Conservation (phyloP, 2,113 vertebrate genomes). For the Thymallus thymallus region DNA sequence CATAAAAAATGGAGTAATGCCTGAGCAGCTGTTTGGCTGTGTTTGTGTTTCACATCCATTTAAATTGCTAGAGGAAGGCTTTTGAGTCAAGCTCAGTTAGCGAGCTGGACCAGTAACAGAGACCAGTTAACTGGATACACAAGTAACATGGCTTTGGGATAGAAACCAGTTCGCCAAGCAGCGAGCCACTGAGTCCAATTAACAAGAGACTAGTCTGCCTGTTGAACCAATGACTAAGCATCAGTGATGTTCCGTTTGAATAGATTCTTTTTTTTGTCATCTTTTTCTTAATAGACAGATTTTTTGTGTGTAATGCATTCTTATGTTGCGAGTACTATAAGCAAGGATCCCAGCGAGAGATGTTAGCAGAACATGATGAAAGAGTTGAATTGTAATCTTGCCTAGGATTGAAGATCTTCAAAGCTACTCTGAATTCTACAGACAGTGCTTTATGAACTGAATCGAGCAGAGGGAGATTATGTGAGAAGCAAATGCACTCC, state of each 20-base stretch:
- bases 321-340: neutral
- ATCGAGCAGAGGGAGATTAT: neutral
- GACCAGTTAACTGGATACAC: constrained; percentile 3
- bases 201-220: neutral
- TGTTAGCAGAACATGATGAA: constrained; percentile 4
- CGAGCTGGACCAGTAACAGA: constrained; percentile 8
- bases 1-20: neutral
- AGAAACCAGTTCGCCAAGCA: neutral
- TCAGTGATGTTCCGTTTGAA: neutral
- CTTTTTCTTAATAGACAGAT: too few species aligned
- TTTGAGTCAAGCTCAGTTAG: constrained; percentile 1
- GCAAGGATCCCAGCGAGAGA: too few species aligned
- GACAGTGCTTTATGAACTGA: neutral
- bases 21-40: neutral
- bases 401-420: constrained; percentile 13
- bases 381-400: constrained; percentile 15
- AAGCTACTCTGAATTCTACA: neutral
- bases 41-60: constrained; percentile 12
- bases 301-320: neutral
- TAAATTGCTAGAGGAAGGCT: neutral
- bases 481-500: neutral
- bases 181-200: neutral
- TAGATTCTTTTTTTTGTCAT: neutral
- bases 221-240: neutral
- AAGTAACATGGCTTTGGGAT: neutral